phyloP scores from a whole-genome alignment of 2,113 vertebrate species.

The Tachysurus vachellii region DNA sequence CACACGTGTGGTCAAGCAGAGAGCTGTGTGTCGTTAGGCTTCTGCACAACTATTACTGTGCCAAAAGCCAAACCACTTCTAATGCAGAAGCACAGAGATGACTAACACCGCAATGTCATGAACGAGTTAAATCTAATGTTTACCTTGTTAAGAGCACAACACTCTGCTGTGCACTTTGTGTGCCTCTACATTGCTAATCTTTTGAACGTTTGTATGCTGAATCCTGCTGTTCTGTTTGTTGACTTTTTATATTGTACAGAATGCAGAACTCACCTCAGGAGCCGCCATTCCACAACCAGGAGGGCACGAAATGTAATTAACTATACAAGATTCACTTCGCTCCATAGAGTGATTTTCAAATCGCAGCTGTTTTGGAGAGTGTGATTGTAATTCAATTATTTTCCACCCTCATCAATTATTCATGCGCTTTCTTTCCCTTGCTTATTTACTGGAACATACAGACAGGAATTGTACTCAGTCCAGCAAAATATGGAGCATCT shows the following conservation, averaged over 20 bases:
- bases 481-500: conserved; percentile 29
- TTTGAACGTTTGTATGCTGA: conserved; percentile 10
- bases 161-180: background rate
- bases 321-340: conserved; percentile 46
- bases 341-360: conserved; percentile 42
- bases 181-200: background rate
- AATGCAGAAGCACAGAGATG: background rate
- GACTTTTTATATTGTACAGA: conserved; percentile 30
- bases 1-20: conserved; percentile 30
- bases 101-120: background rate
- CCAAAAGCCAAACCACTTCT: conserved; percentile 2
- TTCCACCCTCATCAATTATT: conserved; percentile 55
- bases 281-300: conserved; percentile 25
- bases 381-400: conserved; percentile 53
- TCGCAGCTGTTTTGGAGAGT: conserved; percentile 46
- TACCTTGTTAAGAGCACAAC: background rate
- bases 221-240: conserved; percentile 19
- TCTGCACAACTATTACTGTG: conserved; percentile 15
- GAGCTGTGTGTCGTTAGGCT: conserved; percentile 25
- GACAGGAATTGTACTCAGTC: conserved; percentile 30
- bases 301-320: conserved; percentile 47
- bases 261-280: conserved; percentile 35
- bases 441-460: conserved; percentile 50
- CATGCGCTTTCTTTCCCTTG: conserved; percentile 47
- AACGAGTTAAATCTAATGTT: background rate